Conservation (phyloP, 2,113 vertebrate genomes). For the Cyphomyrus plagiostoma region DNA sequence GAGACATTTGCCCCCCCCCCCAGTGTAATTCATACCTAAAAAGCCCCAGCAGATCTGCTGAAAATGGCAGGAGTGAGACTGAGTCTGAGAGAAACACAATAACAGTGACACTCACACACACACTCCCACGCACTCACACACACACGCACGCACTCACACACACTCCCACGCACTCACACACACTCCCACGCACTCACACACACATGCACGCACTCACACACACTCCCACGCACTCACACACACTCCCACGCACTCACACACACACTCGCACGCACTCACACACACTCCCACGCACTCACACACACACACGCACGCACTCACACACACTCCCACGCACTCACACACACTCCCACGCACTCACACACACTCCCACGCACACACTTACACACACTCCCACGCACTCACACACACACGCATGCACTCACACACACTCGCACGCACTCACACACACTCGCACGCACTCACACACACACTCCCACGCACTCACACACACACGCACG, state of each 20-base stretch:
- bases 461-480: too few relatives aligned
- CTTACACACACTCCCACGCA: too few relatives aligned
- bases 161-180: not conserved
- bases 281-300: not conserved
- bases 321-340: too few relatives aligned
- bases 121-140: not conserved
- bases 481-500: not conserved
- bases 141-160: too few relatives aligned
- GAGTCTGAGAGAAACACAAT: not conserved
- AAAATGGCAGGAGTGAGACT: not conserved
- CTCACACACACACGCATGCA: not conserved
- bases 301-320: not conserved
- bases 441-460: too few relatives aligned
- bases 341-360: too few relatives aligned
- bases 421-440: not conserved
- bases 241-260: not conserved
- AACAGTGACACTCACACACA: not conserved
- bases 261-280: not conserved
- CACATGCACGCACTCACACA: too few relatives aligned
- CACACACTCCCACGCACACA: not conserved
- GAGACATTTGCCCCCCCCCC: not conserved
- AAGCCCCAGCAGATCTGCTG: not conserved
- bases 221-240: too few relatives aligned
- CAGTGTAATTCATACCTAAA: not conserved
- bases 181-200: not conserved